Evolutionary conservation across 2,888 invertebrate species (phyloP).

Genomic region (Byasa hedistus): DNA sequence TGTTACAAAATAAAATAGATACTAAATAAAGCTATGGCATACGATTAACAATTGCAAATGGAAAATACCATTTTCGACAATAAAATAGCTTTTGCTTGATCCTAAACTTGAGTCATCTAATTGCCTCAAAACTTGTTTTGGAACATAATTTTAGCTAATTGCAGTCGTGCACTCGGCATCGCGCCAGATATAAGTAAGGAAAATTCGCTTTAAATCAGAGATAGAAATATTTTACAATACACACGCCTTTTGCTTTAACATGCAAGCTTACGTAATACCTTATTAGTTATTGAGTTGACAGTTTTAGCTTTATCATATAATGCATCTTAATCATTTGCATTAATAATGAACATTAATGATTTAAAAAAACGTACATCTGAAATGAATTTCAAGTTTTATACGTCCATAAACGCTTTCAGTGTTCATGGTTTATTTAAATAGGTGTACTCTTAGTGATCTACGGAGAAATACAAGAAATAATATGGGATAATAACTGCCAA

Average conservation of each 20-base stretch:
- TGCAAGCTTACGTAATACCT: neutral
- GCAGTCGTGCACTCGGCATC: constrained; percentile 64
- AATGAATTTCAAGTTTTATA: no score
- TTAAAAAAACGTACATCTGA: no score
- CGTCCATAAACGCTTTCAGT: no score
- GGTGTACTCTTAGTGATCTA: neutral
- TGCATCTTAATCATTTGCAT: no score
- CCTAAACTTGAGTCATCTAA: constrained; percentile 67
- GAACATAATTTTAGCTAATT: constrained; percentile 77
- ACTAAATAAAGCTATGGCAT: constrained; percentile 1
- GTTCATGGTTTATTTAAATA: no score
- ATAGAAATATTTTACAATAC: constrained; percentile 42
- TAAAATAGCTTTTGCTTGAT: constrained; percentile 55
- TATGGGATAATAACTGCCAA: neutral
- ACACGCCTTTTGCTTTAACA: constrained; percentile 35
- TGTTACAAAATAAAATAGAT: constrained; percentile 10
- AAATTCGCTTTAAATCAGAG: constrained; percentile 60
- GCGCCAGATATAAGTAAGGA: constrained; percentile 57
- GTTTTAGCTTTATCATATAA: neutral
- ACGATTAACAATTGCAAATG: constrained; percentile 9
- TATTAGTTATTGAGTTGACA: neutral
- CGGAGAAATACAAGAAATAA: neutral
- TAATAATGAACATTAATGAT: no score
- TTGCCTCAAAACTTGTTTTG: constrained; percentile 75
- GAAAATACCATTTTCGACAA: constrained; percentile 9